Percentiles rank a stretch among this genome's conserved stretches.
Evolutionary conservation across 2,113 vertebrate genomes (phyloP).

Genomic region (Crotalus horridus): DNA sequence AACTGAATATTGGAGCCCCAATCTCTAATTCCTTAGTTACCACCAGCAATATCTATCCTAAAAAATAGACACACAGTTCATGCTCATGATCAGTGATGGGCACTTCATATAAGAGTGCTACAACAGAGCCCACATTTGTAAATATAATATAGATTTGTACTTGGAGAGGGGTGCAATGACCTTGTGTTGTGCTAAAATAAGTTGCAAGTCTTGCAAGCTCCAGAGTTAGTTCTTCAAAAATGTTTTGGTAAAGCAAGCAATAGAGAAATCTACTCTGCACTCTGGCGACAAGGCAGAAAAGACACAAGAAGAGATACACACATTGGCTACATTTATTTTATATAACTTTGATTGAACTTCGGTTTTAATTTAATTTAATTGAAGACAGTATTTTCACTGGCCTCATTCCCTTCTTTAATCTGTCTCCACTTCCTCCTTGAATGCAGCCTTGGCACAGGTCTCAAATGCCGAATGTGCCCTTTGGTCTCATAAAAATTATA

Average conservation of each 20-base stretch:
- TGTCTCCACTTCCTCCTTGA: not conserved
- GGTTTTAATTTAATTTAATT: not conserved
- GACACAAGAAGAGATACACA: not conserved
- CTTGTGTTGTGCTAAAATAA: not conserved
- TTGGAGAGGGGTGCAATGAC: not conserved
- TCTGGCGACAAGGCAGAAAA: not conserved
- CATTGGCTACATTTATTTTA: not conserved
- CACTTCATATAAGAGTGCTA: not conserved
- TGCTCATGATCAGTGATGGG: not conserved
- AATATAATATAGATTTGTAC: not conserved
- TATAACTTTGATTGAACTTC: not conserved
- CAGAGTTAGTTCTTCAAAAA: not conserved
- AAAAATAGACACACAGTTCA: not conserved
- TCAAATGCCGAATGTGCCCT: not conserved
- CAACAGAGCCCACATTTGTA: not conserved
- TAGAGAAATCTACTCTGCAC: not conserved
- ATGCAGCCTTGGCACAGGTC: not conserved
- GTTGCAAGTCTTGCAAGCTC: not conserved
- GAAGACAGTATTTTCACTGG: not conserved
- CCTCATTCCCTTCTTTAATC: not conserved
- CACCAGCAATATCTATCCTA: not conserved
- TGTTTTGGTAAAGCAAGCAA: not conserved
- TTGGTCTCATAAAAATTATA: not conserved
- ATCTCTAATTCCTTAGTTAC: not conserved
- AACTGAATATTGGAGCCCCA: not conserved